Evolutionary conservation across 1,140 invertebrate genomes (phyloP), one percentile per base, ranked within the genome.

Genomic region (Mya arenaria): DNA sequence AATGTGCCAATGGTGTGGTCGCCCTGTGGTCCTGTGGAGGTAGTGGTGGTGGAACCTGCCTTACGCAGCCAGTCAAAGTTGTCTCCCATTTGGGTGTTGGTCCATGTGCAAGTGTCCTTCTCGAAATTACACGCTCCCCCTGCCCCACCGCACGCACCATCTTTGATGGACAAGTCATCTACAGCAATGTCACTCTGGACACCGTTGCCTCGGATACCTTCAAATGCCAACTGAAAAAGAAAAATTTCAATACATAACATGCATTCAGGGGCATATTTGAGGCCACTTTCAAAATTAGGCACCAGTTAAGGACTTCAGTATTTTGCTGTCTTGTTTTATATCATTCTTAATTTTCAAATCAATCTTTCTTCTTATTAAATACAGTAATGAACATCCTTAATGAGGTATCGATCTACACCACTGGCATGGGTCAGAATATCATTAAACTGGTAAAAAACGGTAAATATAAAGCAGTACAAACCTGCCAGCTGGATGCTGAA

Each of bases 121-220:
- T 88, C 86, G 81, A 88, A 87, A 32, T 80, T 78, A 83, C 87
- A 88, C 66, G 80, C 71, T 6, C 65, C 63, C 0, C 71, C 73
- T 36, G 74, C 56, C 0, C 68, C 72, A 17, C 86, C 58, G 84
- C 88, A 88, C 19, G 86, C 78, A 48, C 95, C 95, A 48, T 93
- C 93, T 5, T 93, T 92, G 72, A 96, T 94, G 1, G 95, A 94
- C n/a, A 96, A 94, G 84, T 96, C 96, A 91, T 96, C 96, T 30
- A 96, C 94, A 17, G 95, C 96, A 85, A 96, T 96, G 84, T 96
- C 95, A 28, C 96, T 96, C n/a, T 58, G 56, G 85, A 95, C 91
- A 58, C 94, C 94, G 66, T 94, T 95, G 4, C 96, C 96, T 13
- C 96, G 94, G 48, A 94, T 93, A 0, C 94, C 96, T 87, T 95